A percentile compares a stretch with the other conserved stretches of the same genome.
Evolutionary conservation across 2,888 invertebrate genomes (phyloP).

Genomic region (Temnothorax ravouxi): DNA sequence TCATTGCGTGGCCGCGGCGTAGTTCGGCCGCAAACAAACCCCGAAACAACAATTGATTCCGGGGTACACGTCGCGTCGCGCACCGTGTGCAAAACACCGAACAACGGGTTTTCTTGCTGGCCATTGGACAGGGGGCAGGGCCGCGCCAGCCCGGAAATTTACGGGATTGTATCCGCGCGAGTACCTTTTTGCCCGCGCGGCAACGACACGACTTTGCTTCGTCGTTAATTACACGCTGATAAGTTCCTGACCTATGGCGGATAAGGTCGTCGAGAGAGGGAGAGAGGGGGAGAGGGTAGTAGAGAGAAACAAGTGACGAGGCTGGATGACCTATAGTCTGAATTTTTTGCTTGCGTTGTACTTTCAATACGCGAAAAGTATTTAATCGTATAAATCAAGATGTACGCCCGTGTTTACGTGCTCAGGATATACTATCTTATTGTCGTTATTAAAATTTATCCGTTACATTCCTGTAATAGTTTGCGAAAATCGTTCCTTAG

Average conservation of each 20-base stretch:
- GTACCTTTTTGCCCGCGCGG: slow-evolving; percentile 76
- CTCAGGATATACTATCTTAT: neutral
- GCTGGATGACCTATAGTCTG: neutral
- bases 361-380: slow-evolving; percentile 16
- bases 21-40: slow-evolving; percentile 75
- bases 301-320: neutral
- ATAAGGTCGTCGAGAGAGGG: neutral
- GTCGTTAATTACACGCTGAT: slow-evolving; percentile 81
- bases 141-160: slow-evolving; percentile 76
- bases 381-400: slow-evolving; percentile 19
- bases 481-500: neutral
- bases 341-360: slow-evolving; percentile 4
- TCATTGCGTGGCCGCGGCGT: slow-evolving; percentile 70
- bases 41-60: slow-evolving; percentile 78
- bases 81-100: slow-evolving; percentile 76
- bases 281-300: neutral
- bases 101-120: slow-evolving; percentile 79
- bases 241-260: slow-evolving; percentile 69
- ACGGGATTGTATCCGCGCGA: slow-evolving; percentile 81
- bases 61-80: slow-evolving; percentile 75
- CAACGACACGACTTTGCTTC: slow-evolving; percentile 73
- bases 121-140: slow-evolving; percentile 70
- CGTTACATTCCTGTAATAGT: neutral
- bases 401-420: neutral
- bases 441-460: neutral